A percentile compares a stretch with the other conserved stretches of the same genome.
Evolutionary conservation across 2,797 vertebrate species (phyloP).

Genomic region (Loriculus beryllinus): DNA sequence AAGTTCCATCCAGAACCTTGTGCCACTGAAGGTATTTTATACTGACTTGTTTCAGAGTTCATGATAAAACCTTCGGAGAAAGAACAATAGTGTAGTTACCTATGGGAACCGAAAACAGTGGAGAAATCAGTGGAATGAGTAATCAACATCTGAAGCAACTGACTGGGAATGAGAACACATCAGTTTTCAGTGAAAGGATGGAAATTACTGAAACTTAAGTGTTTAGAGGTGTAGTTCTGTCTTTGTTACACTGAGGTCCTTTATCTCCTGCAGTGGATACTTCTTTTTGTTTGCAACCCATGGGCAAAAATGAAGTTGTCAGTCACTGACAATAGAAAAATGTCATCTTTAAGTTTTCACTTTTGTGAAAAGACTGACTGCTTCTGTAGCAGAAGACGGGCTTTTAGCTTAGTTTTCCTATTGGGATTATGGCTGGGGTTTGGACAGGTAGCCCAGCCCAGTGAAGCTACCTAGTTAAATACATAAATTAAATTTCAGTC

Average conservation of each 20-base stretch:
- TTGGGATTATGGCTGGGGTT: neutral
- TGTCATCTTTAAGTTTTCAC: neutral
- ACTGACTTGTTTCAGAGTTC: neutral
- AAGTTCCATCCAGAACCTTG: neutral
- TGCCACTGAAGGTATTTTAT: neutral
- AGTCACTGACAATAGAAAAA: neutral
- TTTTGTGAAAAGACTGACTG: neutral
- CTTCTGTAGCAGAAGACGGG: neutral
- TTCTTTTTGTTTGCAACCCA: neutral
- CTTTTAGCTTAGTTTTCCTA: neutral
- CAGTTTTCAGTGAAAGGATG: neutral
- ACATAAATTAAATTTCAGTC: neutral
- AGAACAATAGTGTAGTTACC: neutral
- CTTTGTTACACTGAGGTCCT: neutral
- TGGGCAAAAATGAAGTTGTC: neutral
- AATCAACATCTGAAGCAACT: constrained; percentile 19
- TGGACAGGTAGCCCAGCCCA: neutral
- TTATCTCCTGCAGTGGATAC: neutral
- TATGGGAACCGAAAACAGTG: neutral
- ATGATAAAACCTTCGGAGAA: neutral
- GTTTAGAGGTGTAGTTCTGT: neutral
- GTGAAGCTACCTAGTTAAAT: neutral
- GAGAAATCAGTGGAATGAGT: constrained; percentile 13
- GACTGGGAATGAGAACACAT: neutral
- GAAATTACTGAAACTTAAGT: neutral